Conservation (phyloP, 2,113 vertebrate species). For the Polypterus senegalus region DNA sequence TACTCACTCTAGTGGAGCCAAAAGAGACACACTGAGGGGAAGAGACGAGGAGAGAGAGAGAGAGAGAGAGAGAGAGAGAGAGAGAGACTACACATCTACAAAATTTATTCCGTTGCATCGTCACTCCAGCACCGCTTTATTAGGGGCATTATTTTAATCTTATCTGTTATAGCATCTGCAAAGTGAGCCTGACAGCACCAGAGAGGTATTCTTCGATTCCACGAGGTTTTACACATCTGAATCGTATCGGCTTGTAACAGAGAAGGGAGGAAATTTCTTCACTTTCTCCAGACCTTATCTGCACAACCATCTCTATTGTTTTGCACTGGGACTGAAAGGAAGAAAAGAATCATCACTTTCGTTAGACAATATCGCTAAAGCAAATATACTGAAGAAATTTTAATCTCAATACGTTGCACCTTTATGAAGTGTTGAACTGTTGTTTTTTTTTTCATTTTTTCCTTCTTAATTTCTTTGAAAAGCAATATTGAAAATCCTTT, state of each 20-base stretch:
- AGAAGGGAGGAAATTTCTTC: constrained; percentile 30
- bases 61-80: constrained; percentile 4
- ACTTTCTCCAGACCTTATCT: constrained; percentile 39
- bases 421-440: too few species aligned
- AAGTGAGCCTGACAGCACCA: constrained; percentile 5
- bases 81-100: constrained; percentile 43
- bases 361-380: background rate
- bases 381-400: too few species aligned
- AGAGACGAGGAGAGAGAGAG: constrained; percentile 4
- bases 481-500: too few species aligned
- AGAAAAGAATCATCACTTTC: constrained; percentile 23
- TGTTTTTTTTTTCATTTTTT: too few species aligned
- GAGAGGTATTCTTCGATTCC: constrained; percentile 17
- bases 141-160: constrained; percentile 37
- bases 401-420: too few species aligned
- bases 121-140: constrained; percentile 25
- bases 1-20: constrained; percentile 43
- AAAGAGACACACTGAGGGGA: constrained; percentile 29
- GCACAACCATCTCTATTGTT: constrained; percentile 59
- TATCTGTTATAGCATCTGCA: constrained; percentile 26
- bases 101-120: constrained; percentile 39
- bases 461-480: too few species aligned
- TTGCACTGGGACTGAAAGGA: constrained; percentile 31
- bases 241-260: constrained; percentile 24
- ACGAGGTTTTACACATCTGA: constrained; percentile 24